These are phyloP conservation scores for Sinosuthora webbiana DNA, from an alignment of 2,113 vertebrate species.

Conservation along the genomic window DNA sequence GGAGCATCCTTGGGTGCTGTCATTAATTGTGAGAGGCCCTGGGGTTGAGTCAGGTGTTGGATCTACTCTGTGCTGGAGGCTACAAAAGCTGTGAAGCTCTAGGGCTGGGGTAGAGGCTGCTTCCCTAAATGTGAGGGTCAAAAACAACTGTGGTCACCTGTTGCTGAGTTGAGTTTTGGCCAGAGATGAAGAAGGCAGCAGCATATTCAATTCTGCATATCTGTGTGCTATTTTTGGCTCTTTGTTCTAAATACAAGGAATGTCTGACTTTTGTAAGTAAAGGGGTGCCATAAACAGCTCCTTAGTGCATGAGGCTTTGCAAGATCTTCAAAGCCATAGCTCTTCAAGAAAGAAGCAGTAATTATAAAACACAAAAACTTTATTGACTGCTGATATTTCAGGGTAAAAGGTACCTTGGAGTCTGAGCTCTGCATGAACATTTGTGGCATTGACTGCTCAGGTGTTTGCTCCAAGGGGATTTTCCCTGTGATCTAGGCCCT, in stretches of 20 bases:
- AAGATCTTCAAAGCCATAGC: neutral
- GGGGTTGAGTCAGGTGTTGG: no score
- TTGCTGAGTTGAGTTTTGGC: neutral
- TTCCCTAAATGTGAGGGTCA: neutral
- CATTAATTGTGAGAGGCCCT: neutral
- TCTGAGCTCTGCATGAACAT: neutral
- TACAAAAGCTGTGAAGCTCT: rapidly evolving
- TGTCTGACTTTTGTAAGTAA: neutral
- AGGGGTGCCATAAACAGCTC: neutral
- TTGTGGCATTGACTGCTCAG: neutral
- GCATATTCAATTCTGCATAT: neutral
- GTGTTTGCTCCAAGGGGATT: neutral
- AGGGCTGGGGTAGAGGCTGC: neutral
- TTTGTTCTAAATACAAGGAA: neutral
- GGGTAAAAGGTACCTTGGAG: neutral
- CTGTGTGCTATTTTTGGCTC: neutral
- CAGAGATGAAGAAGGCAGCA: rapidly evolving
- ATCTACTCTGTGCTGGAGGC: neutral
- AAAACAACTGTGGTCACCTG: rapidly evolving
- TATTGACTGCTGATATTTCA: neutral
- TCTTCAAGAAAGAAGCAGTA: neutral
- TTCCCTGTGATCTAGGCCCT: neutral
- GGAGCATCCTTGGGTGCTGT: neutral
- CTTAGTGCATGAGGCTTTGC: neutral
- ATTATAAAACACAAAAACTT: neutral